phyloP scores from a whole-genome alignment of 2,113 vertebrate genomes.

The Bombycilla garrulus region DNA sequence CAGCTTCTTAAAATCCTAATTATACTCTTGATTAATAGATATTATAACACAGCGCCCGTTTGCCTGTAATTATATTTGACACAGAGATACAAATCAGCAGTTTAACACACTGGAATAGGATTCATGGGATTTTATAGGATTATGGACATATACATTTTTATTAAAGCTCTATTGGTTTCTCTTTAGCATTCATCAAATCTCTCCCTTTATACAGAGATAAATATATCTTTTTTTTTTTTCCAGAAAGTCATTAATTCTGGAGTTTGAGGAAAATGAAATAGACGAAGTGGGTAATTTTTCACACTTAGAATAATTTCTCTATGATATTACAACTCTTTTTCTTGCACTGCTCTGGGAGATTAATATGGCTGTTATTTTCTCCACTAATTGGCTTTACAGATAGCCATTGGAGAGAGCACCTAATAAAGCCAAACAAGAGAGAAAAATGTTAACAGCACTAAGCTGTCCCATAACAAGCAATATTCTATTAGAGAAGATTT shows the following conservation, averaged over 20 bases:
- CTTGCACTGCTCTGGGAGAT: conserved; percentile 66
- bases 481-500: not conserved
- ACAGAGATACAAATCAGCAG: conserved; percentile 59
- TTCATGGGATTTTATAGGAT: conserved; percentile 54
- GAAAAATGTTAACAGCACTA: conserved; percentile 44
- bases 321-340: conserved; percentile 71
- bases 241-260: conserved; percentile 74
- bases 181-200: conserved; percentile 69
- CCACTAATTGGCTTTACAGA: conserved; percentile 72
- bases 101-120: conserved; percentile 49
- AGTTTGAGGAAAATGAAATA: conserved; percentile 78
- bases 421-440: conserved; percentile 57
- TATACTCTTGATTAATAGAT: conserved; percentile 61
- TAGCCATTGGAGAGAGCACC: conserved; percentile 61
- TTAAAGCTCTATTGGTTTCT: conserved; percentile 62
- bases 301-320: conserved; percentile 77
- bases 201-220: conserved; percentile 62
- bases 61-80: conserved; percentile 49
- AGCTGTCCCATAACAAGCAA: conserved; percentile 5
- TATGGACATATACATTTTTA: conserved; percentile 63
- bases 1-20: conserved; percentile 49
- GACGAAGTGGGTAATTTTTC: conserved; percentile 80
- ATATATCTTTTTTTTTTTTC: conserved; percentile 40
- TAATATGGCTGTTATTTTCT: conserved; percentile 75
- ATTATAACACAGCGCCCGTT: conserved; percentile 11